Evolutionary conservation across 2,113 vertebrate genomes (phyloP).

Genomic region (Gobius niger): DNA sequence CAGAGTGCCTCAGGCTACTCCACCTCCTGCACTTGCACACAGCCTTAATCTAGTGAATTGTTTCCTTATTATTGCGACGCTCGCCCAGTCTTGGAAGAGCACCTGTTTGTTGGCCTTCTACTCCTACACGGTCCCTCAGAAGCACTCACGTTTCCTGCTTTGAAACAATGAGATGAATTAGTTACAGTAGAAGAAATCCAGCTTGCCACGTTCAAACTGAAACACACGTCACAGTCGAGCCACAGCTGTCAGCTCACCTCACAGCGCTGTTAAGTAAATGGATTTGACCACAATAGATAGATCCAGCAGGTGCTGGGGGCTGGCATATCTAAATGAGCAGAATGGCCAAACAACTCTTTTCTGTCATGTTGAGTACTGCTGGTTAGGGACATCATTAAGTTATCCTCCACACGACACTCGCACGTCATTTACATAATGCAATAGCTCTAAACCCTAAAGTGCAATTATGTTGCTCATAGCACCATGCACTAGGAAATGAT

Average conservation of each 20-base stretch:
- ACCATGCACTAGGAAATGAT: slow-evolving; percentile 65
- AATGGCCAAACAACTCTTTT: slow-evolving; percentile 31
- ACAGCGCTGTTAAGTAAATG: neutral
- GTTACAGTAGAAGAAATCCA: too few relatives aligned
- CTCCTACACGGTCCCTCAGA: too few relatives aligned
- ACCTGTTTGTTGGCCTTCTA: too few relatives aligned
- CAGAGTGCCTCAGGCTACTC: too few relatives aligned
- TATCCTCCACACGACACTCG: slow-evolving; percentile 57
- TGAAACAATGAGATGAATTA: too few relatives aligned
- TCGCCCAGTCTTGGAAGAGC: too few relatives aligned
- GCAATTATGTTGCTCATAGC: slow-evolving; percentile 73
- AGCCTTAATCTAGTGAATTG: too few relatives aligned
- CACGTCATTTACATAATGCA: slow-evolving; percentile 71
- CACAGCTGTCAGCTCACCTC: neutral
- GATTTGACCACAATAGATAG: neutral
- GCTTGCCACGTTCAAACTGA: too few relatives aligned
- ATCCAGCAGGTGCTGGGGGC: neutral
- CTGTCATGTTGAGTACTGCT: slow-evolving; percentile 46
- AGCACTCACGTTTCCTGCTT: too few relatives aligned
- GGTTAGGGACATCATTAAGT: slow-evolving; percentile 65
- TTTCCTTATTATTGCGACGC: too few relatives aligned
- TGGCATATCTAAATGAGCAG: slow-evolving; percentile 16
- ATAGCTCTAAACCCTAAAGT: slow-evolving; percentile 72
- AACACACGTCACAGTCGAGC: too few relatives aligned
- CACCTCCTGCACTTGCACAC: too few relatives aligned